Base-by-base conservation (phyloP, 2,797 vertebrate species). In the Sebastolobus alascanus region DNA sequence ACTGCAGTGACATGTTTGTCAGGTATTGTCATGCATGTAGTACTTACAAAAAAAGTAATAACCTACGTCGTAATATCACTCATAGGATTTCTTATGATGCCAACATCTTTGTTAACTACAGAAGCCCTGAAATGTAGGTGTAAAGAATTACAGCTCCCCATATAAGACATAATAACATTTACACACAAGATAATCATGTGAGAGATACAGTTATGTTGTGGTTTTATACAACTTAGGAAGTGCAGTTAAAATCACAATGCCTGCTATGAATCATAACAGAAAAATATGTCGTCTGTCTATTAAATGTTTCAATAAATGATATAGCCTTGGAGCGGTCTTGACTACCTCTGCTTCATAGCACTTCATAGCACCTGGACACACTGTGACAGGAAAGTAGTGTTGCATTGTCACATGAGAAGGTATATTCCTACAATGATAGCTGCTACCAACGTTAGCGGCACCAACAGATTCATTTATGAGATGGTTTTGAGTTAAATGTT, bases 211-310 rank as follows among this genome's bases (percentile, higher is more conserved):
- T 58, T 58, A 2, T 37, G 12, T 50, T 64, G 20, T 8, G 2
- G 37, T 8, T 52, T 66, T 71, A 29, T 3, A 59, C 33, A 18
- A 40, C 18, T 66, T 13, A 27, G 3, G 37, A 4, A 14, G 9
- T 12, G 22, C 33, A 1, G 0, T 29, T 68, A 43, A 78, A 79
- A 60, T 50, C 1, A 56, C 12, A 29, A 65, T 10, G 29, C 10
- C 54, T 50, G 40, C 16, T 43, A 13, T 61, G 61, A 75, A 78
- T 72, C 67, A 67, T 7, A n/a, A 35, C 33, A 56, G 12, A 67
- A 43, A 64, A 43, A 64, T 59, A 52, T 74, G 27, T 55, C 56
- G 3, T 20, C 5, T 43, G 38, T 25, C 25, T 1, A 71, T 58
- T 64, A 43, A 69, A 55, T 58, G 55, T 58, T 40, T 27, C 35